Conservation (phyloP, 30 jellyfish, hydroid and myxozoan species). For the Hydractinia symbiolongicarpus region DNA sequence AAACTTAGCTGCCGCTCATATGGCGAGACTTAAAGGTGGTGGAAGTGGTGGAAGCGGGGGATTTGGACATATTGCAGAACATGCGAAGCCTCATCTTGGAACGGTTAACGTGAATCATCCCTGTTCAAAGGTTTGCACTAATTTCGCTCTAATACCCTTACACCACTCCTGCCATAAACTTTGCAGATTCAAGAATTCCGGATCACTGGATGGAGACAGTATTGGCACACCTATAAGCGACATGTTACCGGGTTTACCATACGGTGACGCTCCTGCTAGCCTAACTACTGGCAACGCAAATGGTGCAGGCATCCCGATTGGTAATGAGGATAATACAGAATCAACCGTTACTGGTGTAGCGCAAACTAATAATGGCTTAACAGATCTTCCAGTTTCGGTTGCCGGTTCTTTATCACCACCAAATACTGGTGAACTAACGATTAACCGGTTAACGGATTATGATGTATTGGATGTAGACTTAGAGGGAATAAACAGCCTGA, state of each 20-base stretch:
- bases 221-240: conserved; percentile 33
- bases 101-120: background rate
- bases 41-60: background rate
- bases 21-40: background rate
- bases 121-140: background rate
- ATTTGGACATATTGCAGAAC: background rate
- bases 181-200: background rate
- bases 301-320: background rate
- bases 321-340: background rate
- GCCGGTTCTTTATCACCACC: conserved; percentile 32
- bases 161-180: conserved; percentile 7
- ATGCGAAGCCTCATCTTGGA: background rate
- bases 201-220: conserved; percentile 29
- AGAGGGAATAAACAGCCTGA: conserved; percentile 68
- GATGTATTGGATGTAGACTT: conserved; percentile 80
- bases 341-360: background rate
- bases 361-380: conserved; percentile 5
- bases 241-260: conserved; percentile 20
- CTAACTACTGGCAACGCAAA: background rate
- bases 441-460: conserved; percentile 74
- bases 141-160: conserved; percentile 14
- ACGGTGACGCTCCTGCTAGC: background rate
- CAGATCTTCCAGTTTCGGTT: conserved; percentile 18
- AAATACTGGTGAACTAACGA: conserved; percentile 55
- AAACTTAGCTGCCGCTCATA: conserved; percentile 24